Evolutionary conservation across 2,888 invertebrate species (phyloP).

Genomic region (Elegia similella): DNA sequence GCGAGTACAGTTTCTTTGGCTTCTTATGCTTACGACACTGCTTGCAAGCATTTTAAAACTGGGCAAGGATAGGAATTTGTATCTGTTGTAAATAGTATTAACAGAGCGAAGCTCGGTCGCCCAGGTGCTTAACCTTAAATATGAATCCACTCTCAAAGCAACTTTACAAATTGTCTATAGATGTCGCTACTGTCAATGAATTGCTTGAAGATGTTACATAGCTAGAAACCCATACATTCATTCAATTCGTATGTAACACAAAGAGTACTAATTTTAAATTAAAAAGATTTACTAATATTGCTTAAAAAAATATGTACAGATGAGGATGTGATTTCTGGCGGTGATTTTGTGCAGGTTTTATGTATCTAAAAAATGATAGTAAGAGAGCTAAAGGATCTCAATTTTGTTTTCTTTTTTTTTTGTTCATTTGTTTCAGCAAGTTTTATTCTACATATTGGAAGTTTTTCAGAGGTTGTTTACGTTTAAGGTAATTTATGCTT

Average conservation of each 20-base stretch:
- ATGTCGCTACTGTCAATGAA: conserved; percentile 39
- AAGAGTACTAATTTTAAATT: conserved; percentile 53
- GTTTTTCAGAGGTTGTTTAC: conserved; percentile 40
- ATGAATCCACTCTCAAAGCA: conserved; percentile 55
- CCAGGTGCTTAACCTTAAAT: conserved; percentile 52
- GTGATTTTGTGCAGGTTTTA: conserved; percentile 34
- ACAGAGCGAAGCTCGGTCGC: too few species aligned
- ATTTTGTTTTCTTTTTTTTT: too few species aligned
- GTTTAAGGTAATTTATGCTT: conserved; percentile 42
- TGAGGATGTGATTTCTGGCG: neutral
- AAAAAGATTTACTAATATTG: conserved; percentile 36
- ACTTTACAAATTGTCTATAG: conserved; percentile 38
- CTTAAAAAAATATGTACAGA: conserved; percentile 2
- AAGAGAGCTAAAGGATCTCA: conserved; percentile 45
- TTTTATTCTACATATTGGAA: conserved; percentile 51
- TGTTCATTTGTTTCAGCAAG: too few species aligned
- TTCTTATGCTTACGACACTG: too few species aligned
- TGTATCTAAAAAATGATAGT: conserved; percentile 38
- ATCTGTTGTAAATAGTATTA: too few species aligned
- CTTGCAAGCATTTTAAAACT: too few species aligned
- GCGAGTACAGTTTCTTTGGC: too few species aligned
- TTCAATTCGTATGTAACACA: conserved; percentile 77
- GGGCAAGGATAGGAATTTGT: too few species aligned
- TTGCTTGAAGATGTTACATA: conserved; percentile 41
- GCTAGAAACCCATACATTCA: conserved; percentile 47